Base-by-base conservation (phyloP, 2,888 invertebrate species). In the Aspidiotus destructor region DNA sequence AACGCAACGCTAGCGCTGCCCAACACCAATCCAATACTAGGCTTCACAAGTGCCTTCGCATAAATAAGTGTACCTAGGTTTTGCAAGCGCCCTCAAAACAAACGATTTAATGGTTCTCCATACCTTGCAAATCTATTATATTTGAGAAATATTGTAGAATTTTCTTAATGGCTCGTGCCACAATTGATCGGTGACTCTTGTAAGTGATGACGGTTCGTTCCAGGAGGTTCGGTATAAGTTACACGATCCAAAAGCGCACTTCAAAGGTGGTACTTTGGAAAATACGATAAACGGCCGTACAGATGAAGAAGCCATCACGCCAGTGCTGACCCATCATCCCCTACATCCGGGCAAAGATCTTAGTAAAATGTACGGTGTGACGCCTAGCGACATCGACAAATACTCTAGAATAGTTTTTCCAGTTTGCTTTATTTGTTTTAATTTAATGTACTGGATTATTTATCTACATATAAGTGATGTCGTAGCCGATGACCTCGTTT, bases 371-470 rank as follows among this genome's bases (percentile, higher is more conserved):
- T 85, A 89, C 80, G 92, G 90, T 76, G 89, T 93, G 79, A 93
- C 93, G 75, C 95, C 95, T 70, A 95, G 95, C 78, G 96, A 95
- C 81, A 98, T 98, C 80, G 98, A 98, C 85, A 97, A 97, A 82
- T 97, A 97, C 80, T 96, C 97, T 72, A 87, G 98, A 77, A 93
- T 97, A 80, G 89, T 96, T 76, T 99, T 99, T 80, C 98, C 98
- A 68, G 92, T 96, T 76, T 92, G 96, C 82, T 98, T 98, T 84
- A 90, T 97, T 73, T 91, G 96, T 81, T 98, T 98, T 85, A 98
- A 98, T 81, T 86, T 94, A 75, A 93, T 94, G 93, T 94, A 94
- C 82, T 94, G 94, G 94, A 93, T 94, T 80, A 93, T 94, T 77
- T 94, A 94, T 79, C 84, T 94, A 75, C 93, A 94, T 84, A 93